phyloP scores from a whole-genome alignment of 2,888 invertebrate species.

The Polyommatus iphigenia region DNA sequence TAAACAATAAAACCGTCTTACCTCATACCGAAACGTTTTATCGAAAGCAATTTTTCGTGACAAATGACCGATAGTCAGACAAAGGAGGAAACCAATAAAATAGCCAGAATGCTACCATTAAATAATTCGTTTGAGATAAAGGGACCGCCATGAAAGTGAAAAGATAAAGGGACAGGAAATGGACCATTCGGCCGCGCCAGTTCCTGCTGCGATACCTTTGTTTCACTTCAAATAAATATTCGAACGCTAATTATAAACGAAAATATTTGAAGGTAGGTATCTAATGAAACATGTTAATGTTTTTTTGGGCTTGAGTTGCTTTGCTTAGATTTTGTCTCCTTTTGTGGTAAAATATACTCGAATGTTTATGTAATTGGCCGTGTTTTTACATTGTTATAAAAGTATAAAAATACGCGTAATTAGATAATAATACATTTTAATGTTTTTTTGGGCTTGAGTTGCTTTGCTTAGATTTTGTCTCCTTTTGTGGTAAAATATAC shows the following conservation, averaged over 20 bases:
- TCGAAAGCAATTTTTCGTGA: constrained; percentile 26
- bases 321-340: neutral
- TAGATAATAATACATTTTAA: neutral
- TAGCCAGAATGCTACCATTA: constrained; percentile 29
- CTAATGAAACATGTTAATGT: neutral
- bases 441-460: neutral
- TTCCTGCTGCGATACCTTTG: constrained; percentile 8
- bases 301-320: neutral
- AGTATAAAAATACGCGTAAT: too few species aligned
- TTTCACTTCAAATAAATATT: constrained; percentile 28
- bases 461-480: neutral
- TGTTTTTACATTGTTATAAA: too few species aligned
- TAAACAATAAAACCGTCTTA: neutral
- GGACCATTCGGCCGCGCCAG: constrained; percentile 14
- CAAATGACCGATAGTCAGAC: constrained; percentile 2
- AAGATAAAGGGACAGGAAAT: constrained; percentile 32
- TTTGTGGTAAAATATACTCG: neutral
- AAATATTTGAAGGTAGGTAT: constrained; percentile 16
- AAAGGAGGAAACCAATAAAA: constrained; percentile 26
- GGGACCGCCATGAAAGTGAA: constrained; percentile 28
- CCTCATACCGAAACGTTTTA: neutral
- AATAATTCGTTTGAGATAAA: constrained; percentile 24
- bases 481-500: neutral
- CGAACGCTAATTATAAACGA: constrained; percentile 25
- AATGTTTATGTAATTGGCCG: too few species aligned